Conservation (phyloP, 2,113 vertebrate genomes). For the Chauna torquata region DNA sequence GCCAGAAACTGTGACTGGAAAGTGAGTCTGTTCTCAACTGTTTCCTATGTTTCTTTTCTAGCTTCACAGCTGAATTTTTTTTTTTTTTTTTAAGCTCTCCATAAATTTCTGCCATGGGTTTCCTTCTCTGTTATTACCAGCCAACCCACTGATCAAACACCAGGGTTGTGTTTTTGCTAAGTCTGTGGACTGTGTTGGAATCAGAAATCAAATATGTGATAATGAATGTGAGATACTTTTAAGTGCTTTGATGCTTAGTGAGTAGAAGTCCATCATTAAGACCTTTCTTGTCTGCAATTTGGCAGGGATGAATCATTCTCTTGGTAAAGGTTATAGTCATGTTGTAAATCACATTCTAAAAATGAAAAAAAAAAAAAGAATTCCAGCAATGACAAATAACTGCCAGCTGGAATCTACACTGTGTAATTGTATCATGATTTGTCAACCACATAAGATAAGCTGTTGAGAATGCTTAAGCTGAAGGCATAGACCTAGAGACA, state of each 20-base stretch:
- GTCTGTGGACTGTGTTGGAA: background rate
- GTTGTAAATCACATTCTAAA: slow-evolving; percentile 29
- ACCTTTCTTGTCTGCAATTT: slow-evolving; percentile 17
- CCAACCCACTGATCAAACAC: background rate
- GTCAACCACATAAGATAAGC: background rate
- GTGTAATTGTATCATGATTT: slow-evolving; percentile 18
- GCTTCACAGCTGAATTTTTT: background rate
- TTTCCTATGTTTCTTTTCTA: background rate
- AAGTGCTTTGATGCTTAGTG: background rate
- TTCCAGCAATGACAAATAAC: slow-evolving; percentile 38
- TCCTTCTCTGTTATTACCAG: background rate
- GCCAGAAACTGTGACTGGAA: background rate
- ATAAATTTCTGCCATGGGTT: background rate
- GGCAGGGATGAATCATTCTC: slow-evolving; percentile 49
- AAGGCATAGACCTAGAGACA: background rate
- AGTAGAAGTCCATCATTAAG: background rate
- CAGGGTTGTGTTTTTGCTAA: background rate
- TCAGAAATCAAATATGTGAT: background rate
- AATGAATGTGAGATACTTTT: background rate
- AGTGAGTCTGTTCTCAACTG: background rate
- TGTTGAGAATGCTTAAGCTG: background rate
- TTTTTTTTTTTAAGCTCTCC: background rate
- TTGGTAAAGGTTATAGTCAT: slow-evolving; percentile 25
- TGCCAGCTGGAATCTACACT: slow-evolving; percentile 40
- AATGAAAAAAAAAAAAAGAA: background rate